Base-by-base conservation (phyloP, 2,888 invertebrate genomes). In the Calameuta filiformis region DNA sequence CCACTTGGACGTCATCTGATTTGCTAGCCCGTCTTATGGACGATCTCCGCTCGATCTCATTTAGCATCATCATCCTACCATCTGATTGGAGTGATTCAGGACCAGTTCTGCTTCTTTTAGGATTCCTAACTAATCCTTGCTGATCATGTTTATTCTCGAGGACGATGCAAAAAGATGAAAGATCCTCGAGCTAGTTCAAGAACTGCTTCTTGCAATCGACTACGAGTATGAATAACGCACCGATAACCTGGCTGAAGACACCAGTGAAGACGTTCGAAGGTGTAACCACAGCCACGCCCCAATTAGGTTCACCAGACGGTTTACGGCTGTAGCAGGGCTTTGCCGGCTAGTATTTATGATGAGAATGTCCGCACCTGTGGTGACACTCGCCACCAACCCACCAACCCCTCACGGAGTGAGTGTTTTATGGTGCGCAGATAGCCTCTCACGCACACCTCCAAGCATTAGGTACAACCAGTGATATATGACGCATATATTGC, bases 311-410 rank as follows among this genome's bases (percentile, higher is more conserved):
- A 85, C 84, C 84, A 82, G 85, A 84, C 85, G 85, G 85, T 88
- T 89, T 87, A 87, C 85, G 86, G 86, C 82, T 84, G 84, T 85
- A 85, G 83, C 85, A 40, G 75, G 78, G 75, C 35, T 68, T 69
- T 74, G 68, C 78, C 71, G 79, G 80, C 79, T 73, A 79, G 82
- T 91, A 90, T 91, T 91, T 91, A 90, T 89, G 90, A 90, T 90
- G 90, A 89, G 91, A 91, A 90, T 87, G 88, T 89, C 86, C 88
- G 87, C 91, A 91, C 91, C 91, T 91, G 91, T 87, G 89, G 86
- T 89, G 89, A 90, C 90, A 90, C 86, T 89, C 85, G 85, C 86
- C 85, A 84, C 85, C 86, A 83, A 85, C 82, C 81, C 37, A 84
- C 86, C 83, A 83, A 83, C 83, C 75, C 69, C 74, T 76, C 77